Evolutionary conservation across 2,888 invertebrate genomes (phyloP), one percentile per base, ranked within the genome.

Genomic region (Altica lythri): DNA sequence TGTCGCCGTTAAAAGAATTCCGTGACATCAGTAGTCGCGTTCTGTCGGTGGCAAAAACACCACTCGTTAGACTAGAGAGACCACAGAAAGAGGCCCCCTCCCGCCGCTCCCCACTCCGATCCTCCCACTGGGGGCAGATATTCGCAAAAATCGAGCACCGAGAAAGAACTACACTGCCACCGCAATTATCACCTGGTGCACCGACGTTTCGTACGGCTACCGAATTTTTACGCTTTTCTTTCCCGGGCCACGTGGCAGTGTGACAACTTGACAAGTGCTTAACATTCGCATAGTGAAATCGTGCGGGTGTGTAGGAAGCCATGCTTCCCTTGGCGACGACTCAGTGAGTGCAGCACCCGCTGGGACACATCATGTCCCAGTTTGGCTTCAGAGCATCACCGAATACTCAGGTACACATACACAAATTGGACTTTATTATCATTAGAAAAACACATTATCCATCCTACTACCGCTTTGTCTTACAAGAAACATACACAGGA

Each of bases 311-410:
- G 63, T 63, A 66, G 71, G 71, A 69, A 70, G 72, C 72, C 70
- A 74, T 74, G 75, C 72, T 73, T 73, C 72, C 73, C 59, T 63
- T 69, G 73, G 71, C 72, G 73, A 70, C 66, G 72, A 70, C 71
- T 71, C 74, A 75, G 74, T 74, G 75, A 75, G 73, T 72, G 70
- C 70, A 70, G 64, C 71, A 68, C 65, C 61, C 61, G 72, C 78
- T 78, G 80, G 80, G 79, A 79, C 80, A 78, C 81, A 83, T 74
- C 80, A 82, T 83, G 83, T 83, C 83, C 82, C 83, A 83, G 81
- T 83, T 83, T 81, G 81, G 82, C 74, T 81, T 83, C 76, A 78
- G 83, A 79, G 79, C 82, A 79, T 83, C 83, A 73, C 83, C 83
- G 76, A 83, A 78, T 79, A 81, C 81, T 77, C 83, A 83, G 83